Evolutionary conservation across 2,113 vertebrate species (phyloP).

Genomic region (Oxyruncus cristatus): DNA sequence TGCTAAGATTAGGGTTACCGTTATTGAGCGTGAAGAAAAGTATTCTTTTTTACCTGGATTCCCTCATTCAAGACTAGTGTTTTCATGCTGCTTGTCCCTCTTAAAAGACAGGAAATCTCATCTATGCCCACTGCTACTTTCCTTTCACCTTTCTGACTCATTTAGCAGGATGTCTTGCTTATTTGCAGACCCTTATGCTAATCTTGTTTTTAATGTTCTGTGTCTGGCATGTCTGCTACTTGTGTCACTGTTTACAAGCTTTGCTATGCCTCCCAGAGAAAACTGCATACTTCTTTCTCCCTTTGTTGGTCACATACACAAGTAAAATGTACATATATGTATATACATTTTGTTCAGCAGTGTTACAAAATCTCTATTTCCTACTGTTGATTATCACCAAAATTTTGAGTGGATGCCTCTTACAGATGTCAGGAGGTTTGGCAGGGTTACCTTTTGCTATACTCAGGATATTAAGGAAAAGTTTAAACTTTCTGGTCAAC

Average conservation of each 20-base stretch:
- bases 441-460: not conserved
- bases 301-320: not conserved
- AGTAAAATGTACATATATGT: not conserved
- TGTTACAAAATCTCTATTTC: not conserved
- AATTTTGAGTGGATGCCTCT: not conserved
- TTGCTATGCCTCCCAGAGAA: not conserved
- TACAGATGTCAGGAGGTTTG: rapidly evolving
- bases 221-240: not conserved
- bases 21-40: not conserved
- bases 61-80: not conserved
- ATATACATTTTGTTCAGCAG: not conserved
- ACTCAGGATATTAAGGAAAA: not conserved
- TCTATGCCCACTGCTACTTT: not conserved
- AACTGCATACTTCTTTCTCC: not conserved
- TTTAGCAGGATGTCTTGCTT: not conserved
- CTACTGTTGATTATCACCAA: not conserved
- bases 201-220: not conserved
- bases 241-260: not conserved
- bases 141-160: not conserved
- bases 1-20: not conserved
- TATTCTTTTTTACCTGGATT: not conserved
- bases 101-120: not conserved
- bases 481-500: not conserved
- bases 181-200: not conserved
- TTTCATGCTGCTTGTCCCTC: not conserved